A percentile compares a stretch with the other conserved stretches of the same genome.
phyloP scores from a whole-genome alignment of 2,797 vertebrate species.

The Phoeniculus purpureus region DNA sequence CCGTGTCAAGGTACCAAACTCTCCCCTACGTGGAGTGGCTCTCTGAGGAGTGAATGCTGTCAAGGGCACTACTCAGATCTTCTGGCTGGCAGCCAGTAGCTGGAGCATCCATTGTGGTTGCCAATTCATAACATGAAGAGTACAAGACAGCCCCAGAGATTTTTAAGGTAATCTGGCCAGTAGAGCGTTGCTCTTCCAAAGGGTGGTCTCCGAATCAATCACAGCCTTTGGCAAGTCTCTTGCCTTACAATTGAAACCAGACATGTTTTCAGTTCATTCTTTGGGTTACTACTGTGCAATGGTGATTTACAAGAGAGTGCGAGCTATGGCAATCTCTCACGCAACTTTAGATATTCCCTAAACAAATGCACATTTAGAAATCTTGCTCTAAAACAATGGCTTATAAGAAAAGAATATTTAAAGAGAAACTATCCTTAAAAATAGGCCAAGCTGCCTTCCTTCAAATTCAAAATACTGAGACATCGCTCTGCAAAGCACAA shows the following conservation, averaged over 20 bases:
- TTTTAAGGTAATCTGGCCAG: constrained; percentile 82
- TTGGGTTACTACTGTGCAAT: constrained; percentile 90
- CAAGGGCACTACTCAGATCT: not conserved
- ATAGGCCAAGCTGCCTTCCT: constrained; percentile 11
- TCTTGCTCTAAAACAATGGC: constrained; percentile 64
- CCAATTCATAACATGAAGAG: constrained; percentile 59
- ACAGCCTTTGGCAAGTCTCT: constrained; percentile 85
- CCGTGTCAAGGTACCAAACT: not conserved
- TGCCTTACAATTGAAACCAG: constrained; percentile 90
- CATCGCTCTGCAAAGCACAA: not conserved
- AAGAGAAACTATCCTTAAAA: constrained; percentile 59
- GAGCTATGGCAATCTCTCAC: constrained; percentile 90
- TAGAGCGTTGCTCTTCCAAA: constrained; percentile 78
- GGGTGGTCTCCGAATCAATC: constrained; percentile 88
- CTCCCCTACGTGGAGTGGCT: not conserved
- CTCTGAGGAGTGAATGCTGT: not conserved
- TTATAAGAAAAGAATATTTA: constrained; percentile 30
- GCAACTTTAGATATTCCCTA: constrained; percentile 85
- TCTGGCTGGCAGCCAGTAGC: constrained; percentile 56
- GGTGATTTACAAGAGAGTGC: constrained; percentile 90
- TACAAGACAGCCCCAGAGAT: constrained; percentile 55
- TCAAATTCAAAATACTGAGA: not conserved
- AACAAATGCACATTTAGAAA: constrained; percentile 85
- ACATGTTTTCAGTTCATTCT: constrained; percentile 87
- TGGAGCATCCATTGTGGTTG: not conserved